Base-by-base conservation (phyloP, 2,113 vertebrate species). In the Saccopteryx bilineata region DNA sequence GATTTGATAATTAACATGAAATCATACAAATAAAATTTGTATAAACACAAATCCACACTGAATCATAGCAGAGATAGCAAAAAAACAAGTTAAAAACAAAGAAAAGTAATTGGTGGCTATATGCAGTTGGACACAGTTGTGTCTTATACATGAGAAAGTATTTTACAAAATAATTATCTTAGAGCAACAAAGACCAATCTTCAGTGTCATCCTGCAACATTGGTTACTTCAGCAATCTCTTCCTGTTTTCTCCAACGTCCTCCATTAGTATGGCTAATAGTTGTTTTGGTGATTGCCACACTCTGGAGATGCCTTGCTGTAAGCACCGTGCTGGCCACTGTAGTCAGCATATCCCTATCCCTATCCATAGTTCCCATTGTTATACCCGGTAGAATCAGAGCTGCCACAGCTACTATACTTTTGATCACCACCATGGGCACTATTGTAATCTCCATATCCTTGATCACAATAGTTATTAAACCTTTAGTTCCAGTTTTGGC, bases 271-370 rank as follows among this genome's bases (percentile, higher is more conserved):
- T 17, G 99, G 99, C 98, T 99, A 99, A 98, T 99, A 99, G 98
- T 99, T 99, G 97, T 99, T 99, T 99, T 99, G 99, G 98, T 99
- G 99, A 98, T 99, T 99, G 98, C 98, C 99, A 33, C 99, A 98
- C 88, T 99, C 99, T 96, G 99, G 98, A 93, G 99, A 99, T 23
- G 99, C 99, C 96, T 99, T 99, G 96, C 99, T 99, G 0, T 99
- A 99, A 61, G 98, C 99, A 97, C 99, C 99, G 79, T 99, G 99
- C 56, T 99, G 99, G 94, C 99, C 99, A 98, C 98, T 99, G 98
- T 99, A 99, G 98, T 99, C 99, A 96, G 99, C 98, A 97, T 99
- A 99, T 98, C 99, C 98, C 4, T 99, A 99, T 96, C 99, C 99
- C 60, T 99, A 99, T 97, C 99, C 99, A 10, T 99, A 99, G 98